Evolutionary conservation across 2,113 vertebrate species (phyloP).

Genomic region (Sebastes schlegelii): DNA sequence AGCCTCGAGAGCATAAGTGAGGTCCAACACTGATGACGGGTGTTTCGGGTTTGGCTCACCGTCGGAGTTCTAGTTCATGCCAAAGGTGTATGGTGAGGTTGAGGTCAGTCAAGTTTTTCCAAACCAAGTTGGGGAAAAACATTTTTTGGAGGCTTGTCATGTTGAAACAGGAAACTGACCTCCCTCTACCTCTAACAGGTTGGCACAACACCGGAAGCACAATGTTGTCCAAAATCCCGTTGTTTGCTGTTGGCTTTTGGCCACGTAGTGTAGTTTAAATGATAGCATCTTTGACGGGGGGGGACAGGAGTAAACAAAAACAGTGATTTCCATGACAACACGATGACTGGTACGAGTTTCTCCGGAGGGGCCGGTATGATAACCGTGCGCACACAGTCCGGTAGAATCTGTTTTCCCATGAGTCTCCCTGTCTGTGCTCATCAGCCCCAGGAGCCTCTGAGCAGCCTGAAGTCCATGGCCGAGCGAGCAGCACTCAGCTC

Average conservation of each 20-base stretch:
- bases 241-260: not conserved
- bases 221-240: not conserved
- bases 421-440: slow-evolving; percentile 48
- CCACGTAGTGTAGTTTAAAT: not conserved
- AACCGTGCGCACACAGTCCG: not conserved
- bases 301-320: not conserved
- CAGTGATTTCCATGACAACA: slow-evolving; percentile 5
- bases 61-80: too few relatives aligned
- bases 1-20: too few relatives aligned
- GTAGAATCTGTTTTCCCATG: slow-evolving; percentile 45
- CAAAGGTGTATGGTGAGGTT: too few relatives aligned
- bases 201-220: not conserved
- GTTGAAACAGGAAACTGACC: too few relatives aligned
- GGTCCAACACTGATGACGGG: too few relatives aligned
- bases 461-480: slow-evolving; percentile 92
- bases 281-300: not conserved
- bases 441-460: slow-evolving; percentile 88
- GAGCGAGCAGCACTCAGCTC: slow-evolving; percentile 90
- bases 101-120: too few relatives aligned
- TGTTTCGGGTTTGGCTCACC: too few relatives aligned
- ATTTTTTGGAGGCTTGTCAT: too few relatives aligned
- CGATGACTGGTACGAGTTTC: slow-evolving; percentile 1
- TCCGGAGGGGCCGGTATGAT: not conserved
- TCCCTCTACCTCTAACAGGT: too few relatives aligned
- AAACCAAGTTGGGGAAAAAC: too few relatives aligned